A percentile compares a stretch with the other conserved stretches of the same genome.
Evolutionary conservation across 2,113 vertebrate species (phyloP).

Genomic region (Dromiciops gliroides): DNA sequence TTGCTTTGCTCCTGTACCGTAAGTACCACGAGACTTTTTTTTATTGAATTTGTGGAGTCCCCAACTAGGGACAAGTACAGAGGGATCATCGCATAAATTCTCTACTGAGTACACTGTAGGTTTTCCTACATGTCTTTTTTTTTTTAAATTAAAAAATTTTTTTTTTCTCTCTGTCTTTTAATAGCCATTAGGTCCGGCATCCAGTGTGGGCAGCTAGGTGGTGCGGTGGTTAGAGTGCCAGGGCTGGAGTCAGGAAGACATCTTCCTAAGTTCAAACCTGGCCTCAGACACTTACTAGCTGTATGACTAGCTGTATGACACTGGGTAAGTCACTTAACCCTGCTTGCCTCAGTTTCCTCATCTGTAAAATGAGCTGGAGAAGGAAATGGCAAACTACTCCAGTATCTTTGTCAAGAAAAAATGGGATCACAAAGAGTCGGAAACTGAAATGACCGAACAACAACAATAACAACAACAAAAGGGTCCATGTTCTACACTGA

Average conservation of each 20-base stretch:
- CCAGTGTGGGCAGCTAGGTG: background rate
- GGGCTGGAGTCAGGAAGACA: background rate
- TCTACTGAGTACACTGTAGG: background rate
- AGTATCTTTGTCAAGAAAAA: background rate
- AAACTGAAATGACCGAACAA: background rate
- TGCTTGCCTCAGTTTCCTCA: background rate
- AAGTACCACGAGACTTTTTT: background rate
- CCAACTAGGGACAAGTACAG: background rate
- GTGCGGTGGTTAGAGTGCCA: background rate
- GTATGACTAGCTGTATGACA: too few relatives aligned
- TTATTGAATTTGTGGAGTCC: background rate
- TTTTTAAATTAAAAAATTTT: too few relatives aligned
- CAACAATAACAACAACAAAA: too few relatives aligned
- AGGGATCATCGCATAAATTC: background rate
- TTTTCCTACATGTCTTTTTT: too few relatives aligned
- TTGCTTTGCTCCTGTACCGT: background rate
- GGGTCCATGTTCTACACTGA: background rate
- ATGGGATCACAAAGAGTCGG: background rate
- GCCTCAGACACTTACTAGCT: background rate
- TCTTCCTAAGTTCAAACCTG: background rate
- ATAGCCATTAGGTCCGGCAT: background rate
- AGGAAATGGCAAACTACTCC: background rate
- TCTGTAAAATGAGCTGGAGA: background rate
- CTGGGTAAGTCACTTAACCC: background rate
- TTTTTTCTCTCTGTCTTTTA: background rate